Evolutionary conservation across 2,888 invertebrate species (phyloP).

Genomic region (Metalampra italica): DNA sequence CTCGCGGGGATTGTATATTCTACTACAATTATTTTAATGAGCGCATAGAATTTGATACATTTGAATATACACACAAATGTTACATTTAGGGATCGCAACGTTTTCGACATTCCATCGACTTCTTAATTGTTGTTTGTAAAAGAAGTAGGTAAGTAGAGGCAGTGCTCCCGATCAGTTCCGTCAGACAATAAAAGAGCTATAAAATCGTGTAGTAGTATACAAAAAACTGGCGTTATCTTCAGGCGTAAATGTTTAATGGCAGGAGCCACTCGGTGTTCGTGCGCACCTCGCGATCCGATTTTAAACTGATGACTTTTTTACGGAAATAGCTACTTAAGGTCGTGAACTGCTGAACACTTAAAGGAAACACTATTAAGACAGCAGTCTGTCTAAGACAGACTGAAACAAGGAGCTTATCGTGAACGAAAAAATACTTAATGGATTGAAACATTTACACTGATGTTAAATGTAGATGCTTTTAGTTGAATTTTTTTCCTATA

Average conservation of each 20-base stretch:
- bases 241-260: slow-evolving; percentile 70
- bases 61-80: neutral
- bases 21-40: too few species aligned
- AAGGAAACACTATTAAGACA: slow-evolving; percentile 34
- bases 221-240: slow-evolving; percentile 68
- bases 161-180: slow-evolving; percentile 51
- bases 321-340: slow-evolving; percentile 64
- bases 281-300: slow-evolving; percentile 58
- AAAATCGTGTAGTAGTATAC: slow-evolving; percentile 60
- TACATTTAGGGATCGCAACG: neutral
- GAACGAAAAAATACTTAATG: too few species aligned
- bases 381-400: neutral
- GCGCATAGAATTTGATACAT: too few species aligned
- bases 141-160: slow-evolving; percentile 47
- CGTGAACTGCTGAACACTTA: slow-evolving; percentile 52
- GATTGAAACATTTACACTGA: too few species aligned
- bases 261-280: slow-evolving; percentile 45
- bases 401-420: neutral
- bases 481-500: too few species aligned
- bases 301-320: slow-evolving; percentile 71
- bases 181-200: slow-evolving; percentile 64
- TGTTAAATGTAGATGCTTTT: too few species aligned
- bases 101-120: slow-evolving; percentile 23
- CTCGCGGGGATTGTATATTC: too few species aligned
- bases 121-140: slow-evolving; percentile 50